Evolutionary conservation across 2,113 vertebrate species (phyloP).

Genomic region (Notiomystis cincta): DNA sequence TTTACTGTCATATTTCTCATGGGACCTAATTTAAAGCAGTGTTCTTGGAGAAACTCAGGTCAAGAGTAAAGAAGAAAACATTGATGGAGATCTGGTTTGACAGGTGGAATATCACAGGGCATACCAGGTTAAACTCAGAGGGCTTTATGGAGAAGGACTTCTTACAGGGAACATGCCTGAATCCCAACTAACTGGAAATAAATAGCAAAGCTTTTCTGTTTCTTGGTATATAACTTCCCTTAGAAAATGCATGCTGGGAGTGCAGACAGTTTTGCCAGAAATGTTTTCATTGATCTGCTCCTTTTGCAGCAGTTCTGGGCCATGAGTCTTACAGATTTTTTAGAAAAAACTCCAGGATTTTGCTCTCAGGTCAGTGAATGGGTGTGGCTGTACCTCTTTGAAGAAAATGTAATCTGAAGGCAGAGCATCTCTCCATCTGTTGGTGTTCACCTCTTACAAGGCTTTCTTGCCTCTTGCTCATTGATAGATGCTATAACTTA

Average conservation of each 20-base stretch:
- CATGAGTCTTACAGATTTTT: not conserved
- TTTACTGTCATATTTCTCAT: conserved; percentile 64
- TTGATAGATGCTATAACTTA: not conserved
- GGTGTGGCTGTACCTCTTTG: not conserved
- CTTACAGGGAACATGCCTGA: not conserved
- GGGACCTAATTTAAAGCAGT: conserved; percentile 72
- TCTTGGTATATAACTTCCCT: not conserved
- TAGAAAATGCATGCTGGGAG: not conserved
- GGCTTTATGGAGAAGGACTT: not conserved
- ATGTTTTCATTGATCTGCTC: not conserved
- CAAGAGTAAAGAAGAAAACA: conserved; percentile 49
- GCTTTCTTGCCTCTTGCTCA: not conserved
- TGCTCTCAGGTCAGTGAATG: accelerated
- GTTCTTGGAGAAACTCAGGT: conserved; percentile 65
- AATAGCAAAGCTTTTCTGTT: not conserved
- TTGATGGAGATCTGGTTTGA: conserved; percentile 65
- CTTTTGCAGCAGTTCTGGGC: not conserved
- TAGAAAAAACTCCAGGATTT: not conserved
- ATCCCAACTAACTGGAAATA: not conserved
- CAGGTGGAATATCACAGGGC: conserved; percentile 45
- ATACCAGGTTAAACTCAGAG: not conserved
- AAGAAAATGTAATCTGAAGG: not conserved
- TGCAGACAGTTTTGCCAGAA: not conserved
- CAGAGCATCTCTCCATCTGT: not conserved
- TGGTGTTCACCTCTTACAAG: not conserved